These are phyloP conservation scores for Alexandromys fortis DNA, from an alignment of 2,113 vertebrate species.

Conservation along the genomic window DNA sequence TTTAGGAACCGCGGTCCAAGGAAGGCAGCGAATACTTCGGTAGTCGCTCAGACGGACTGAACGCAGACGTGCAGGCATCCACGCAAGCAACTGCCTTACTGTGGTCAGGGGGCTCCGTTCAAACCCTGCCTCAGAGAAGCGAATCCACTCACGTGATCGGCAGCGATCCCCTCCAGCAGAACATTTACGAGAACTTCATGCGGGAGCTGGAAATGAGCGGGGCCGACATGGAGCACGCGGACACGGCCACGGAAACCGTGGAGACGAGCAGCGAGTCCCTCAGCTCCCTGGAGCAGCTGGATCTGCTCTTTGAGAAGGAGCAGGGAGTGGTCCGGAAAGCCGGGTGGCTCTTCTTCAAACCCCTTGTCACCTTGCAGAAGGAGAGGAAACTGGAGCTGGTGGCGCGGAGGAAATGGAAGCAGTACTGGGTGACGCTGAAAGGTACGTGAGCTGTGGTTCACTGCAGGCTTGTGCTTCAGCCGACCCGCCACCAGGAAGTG, in stretches of 20 bases:
- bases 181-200: constrained; percentile 97
- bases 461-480: background rate
- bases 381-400: constrained; percentile 97
- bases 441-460: constrained; percentile 82
- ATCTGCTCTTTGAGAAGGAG: constrained; percentile 96
- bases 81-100: constrained; percentile 87
- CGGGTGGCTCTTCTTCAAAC: constrained; percentile 97
- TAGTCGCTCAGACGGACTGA: constrained; percentile 91
- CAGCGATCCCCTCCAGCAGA: constrained; percentile 90
- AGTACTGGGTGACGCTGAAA: constrained; percentile 98
- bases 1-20: constrained; percentile 92
- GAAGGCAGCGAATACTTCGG: constrained; percentile 93
- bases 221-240: constrained; percentile 79
- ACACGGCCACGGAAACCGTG: constrained; percentile 83
- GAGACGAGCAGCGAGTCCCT: constrained; percentile 95
- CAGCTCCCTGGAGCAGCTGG: constrained; percentile 95
- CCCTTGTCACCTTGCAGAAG: constrained; percentile 94
- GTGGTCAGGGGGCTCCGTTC: constrained; percentile 88
- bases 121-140: constrained; percentile 87
- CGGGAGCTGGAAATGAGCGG: constrained; percentile 91
- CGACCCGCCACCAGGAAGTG: background rate
- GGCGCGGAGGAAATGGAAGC: constrained; percentile 94
- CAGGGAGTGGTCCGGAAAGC: constrained; percentile 96
- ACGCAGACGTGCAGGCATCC: constrained; percentile 87
- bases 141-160: constrained; percentile 89